Conservation (phyloP, 2,797 vertebrate species). For the Spinus olivaceus region DNA sequence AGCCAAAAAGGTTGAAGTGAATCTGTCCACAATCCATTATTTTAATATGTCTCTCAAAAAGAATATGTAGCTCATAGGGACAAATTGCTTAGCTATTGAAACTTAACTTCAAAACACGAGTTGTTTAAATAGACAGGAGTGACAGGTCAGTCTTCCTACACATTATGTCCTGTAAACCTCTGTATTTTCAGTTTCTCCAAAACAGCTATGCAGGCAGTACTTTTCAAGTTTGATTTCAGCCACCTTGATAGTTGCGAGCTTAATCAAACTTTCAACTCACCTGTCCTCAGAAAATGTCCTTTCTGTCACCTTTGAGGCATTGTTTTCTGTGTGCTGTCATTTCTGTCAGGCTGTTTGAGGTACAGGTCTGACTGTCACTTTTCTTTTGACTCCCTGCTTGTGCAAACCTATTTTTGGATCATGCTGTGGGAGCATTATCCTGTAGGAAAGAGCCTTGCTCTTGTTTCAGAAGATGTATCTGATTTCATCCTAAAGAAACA, state of each 20-base stretch:
- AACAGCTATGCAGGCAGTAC: background rate
- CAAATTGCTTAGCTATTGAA: background rate
- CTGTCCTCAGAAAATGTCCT: background rate
- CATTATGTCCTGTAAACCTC: background rate
- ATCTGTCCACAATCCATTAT: background rate
- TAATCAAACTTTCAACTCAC: background rate
- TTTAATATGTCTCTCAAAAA: background rate
- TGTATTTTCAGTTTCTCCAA: background rate
- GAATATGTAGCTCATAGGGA: background rate
- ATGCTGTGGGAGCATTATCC: background rate
- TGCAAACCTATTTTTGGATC: background rate
- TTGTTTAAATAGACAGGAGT: background rate
- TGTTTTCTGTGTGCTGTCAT: background rate
- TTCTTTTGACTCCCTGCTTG: background rate
- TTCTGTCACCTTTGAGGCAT: background rate
- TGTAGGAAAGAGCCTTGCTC: background rate
- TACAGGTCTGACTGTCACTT: background rate
- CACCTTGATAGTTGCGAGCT: background rate
- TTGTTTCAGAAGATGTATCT: background rate
- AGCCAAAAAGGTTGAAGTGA: background rate
- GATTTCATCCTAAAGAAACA: background rate
- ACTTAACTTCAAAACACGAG: background rate
- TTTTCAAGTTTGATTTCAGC: background rate
- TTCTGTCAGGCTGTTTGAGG: background rate
- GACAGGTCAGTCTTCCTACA: background rate